Evolutionary conservation across 1,140 invertebrate species (phyloP).

Genomic region (Venturia canescens): DNA sequence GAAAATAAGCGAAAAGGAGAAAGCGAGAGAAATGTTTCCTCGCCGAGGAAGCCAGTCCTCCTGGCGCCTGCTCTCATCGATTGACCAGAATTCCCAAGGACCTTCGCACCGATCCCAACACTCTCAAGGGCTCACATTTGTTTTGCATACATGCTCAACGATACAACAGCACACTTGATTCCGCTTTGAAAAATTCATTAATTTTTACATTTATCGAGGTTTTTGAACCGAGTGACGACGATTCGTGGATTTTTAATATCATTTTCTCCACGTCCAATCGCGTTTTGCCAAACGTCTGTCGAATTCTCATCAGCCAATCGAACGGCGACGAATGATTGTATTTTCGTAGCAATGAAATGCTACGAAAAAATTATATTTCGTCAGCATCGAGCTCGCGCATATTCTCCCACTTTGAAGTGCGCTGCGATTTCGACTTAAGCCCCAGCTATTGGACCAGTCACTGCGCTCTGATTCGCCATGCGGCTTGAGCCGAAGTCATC

Average conservation of each 20-base stretch:
- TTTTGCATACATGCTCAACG: neutral
- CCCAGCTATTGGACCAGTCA: no score
- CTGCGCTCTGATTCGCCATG: no score
- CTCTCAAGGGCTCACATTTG: neutral
- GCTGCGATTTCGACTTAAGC: no score
- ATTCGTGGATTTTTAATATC: neutral
- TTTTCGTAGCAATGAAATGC: no score
- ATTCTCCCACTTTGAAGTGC: no score
- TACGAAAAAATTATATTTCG: no score
- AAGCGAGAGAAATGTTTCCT: slow-evolving; percentile 21
- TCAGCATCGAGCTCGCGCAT: no score
- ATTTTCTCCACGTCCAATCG: no score
- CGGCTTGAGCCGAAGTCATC: no score
- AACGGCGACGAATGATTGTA: no score
- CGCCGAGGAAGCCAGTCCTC: slow-evolving; percentile 43
- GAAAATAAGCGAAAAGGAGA: neutral
- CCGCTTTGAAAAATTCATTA: neutral
- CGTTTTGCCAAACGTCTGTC: no score
- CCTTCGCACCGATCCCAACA: neutral
- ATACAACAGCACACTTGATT: neutral
- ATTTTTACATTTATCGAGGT: neutral
- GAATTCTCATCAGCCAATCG: no score
- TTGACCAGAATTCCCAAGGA: slow-evolving; percentile 30
- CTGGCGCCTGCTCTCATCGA: slow-evolving; percentile 50
- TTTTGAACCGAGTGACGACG: neutral